These are phyloP conservation scores for Pandemis corylana DNA, from an alignment of 2,888 invertebrate genomes.

Conservation along the genomic window DNA sequence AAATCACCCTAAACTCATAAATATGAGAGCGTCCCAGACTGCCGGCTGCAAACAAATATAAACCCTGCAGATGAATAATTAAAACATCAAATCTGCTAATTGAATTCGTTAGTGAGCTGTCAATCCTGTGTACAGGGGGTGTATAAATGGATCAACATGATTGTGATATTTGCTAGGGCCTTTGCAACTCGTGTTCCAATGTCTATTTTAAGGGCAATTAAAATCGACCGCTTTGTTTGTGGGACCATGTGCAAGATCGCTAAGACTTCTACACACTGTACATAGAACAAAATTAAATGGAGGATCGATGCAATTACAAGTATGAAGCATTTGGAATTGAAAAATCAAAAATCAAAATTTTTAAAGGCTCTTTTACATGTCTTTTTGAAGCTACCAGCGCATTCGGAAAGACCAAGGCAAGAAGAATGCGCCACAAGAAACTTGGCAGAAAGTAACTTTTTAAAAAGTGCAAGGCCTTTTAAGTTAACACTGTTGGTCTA, in stretches of 20 bases:
- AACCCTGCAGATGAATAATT: slow-evolving; percentile 37
- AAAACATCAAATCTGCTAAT: slow-evolving; percentile 40
- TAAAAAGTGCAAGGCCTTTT: too few relatives aligned
- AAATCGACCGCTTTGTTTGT: background rate
- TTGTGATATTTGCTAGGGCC: slow-evolving; percentile 23
- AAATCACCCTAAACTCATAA: slow-evolving; percentile 24
- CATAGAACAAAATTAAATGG: too few relatives aligned
- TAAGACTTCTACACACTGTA: too few relatives aligned
- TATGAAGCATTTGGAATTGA: too few relatives aligned
- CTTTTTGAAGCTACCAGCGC: too few relatives aligned
- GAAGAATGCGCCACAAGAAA: too few relatives aligned
- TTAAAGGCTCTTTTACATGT: too few relatives aligned
- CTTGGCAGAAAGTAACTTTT: too few relatives aligned
- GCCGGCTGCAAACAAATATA: slow-evolving; percentile 36
- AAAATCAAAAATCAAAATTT: too few relatives aligned
- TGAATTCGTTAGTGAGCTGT: slow-evolving; percentile 39
- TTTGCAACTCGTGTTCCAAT: background rate
- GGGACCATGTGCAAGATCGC: background rate
- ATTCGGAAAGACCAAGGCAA: too few relatives aligned
- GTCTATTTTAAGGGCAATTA: background rate
- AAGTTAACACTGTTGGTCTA: too few relatives aligned
- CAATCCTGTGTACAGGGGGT: slow-evolving; percentile 33
- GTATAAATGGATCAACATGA: slow-evolving; percentile 34
- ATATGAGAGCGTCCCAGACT: slow-evolving; percentile 14
- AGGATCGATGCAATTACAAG: too few relatives aligned